Percentiles rank a stretch among this genome's conserved stretches.
Conservation (phyloP, 2,797 vertebrate genomes). For the Syngnathus rostellatus region DNA sequence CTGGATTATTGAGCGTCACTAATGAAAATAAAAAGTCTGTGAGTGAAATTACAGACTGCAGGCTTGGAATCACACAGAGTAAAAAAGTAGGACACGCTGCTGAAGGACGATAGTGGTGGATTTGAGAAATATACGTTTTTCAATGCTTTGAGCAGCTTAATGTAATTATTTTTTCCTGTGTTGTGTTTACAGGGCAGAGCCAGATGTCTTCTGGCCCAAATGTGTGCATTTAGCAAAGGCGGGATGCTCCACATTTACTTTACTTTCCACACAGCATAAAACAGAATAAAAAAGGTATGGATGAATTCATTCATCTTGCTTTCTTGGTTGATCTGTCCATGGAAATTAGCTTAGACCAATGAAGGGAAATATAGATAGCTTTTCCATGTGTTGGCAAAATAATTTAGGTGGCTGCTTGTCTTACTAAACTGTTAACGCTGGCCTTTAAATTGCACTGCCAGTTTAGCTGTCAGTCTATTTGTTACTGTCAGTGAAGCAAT, state of each 20-base stretch:
- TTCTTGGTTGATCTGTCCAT: constrained; percentile 38
- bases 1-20: not conserved
- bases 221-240: not conserved
- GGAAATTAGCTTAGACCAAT: constrained; percentile 59
- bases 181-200: not conserved
- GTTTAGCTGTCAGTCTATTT: constrained; percentile 51
- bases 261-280: constrained; percentile 46
- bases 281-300: constrained; percentile 38
- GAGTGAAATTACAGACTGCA: constrained; percentile 1
- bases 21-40: not conserved
- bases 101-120: not conserved
- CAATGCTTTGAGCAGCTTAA: not conserved
- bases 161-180: not conserved
- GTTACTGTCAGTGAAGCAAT: constrained; percentile 37
- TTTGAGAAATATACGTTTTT: not conserved
- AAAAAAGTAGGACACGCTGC: not conserved
- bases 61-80: not conserved
- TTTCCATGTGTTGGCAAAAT: constrained; percentile 49
- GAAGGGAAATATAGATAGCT: constrained; percentile 51
- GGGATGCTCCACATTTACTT: constrained; percentile 19
- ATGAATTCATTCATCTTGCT: constrained; percentile 66
- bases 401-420: constrained; percentile 33
- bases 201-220: not conserved
- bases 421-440: constrained; percentile 41
- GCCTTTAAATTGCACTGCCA: constrained; percentile 53